Evolutionary conservation across 2,113 vertebrate genomes (phyloP).

Genomic region (Thalassarche chlororhynchos): DNA sequence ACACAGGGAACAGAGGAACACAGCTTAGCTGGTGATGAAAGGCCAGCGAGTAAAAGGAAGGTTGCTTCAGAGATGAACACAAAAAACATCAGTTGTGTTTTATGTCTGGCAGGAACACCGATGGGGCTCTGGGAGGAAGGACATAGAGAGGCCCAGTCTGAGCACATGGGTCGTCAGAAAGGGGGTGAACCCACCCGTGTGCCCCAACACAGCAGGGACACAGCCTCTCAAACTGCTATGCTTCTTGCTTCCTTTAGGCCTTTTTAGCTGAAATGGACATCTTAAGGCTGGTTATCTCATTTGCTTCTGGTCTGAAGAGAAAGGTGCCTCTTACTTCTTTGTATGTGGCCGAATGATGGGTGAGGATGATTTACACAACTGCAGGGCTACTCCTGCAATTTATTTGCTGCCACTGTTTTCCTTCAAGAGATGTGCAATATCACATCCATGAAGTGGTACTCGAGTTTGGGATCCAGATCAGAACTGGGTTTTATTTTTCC

Average conservation of each 20-base stretch:
- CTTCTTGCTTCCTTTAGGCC: background rate
- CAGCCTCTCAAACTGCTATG: background rate
- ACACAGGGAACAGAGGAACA: background rate
- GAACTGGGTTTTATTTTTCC: background rate
- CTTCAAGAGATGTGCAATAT: background rate
- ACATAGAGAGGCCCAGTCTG: background rate
- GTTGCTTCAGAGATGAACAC: background rate
- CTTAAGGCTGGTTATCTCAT: background rate
- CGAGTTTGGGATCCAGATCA: background rate
- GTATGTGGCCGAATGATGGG: background rate
- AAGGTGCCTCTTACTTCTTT: background rate
- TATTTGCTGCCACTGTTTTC: background rate
- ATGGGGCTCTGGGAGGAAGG: background rate
- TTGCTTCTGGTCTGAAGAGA: background rate
- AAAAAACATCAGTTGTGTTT: background rate
- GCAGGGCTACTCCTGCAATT: background rate
- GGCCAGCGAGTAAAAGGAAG: background rate
- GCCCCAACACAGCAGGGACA: background rate
- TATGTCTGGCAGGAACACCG: background rate
- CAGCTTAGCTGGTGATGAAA: background rate
- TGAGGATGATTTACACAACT: background rate
- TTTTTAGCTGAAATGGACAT: background rate
- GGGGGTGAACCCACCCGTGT: fast-evolving
- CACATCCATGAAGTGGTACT: background rate
- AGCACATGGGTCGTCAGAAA: background rate